A percentile compares a stretch with the other conserved stretches of the same genome.
Conservation (phyloP, 2,797 vertebrate species). For the Chlorospingus flavigularis region DNA sequence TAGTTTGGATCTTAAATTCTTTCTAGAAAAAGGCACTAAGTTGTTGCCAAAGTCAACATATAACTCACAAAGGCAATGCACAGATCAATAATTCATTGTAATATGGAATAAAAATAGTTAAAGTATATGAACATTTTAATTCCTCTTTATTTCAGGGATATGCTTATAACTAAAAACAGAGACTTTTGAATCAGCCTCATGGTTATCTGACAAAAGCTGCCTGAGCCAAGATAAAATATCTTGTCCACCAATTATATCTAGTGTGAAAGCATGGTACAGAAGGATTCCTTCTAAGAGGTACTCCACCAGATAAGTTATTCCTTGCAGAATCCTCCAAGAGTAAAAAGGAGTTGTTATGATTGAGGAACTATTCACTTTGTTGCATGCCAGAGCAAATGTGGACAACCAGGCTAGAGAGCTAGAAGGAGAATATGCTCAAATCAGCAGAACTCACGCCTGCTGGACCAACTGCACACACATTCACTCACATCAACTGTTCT, state of each 20-base stretch:
- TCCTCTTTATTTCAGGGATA: background rate
- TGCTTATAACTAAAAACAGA: background rate
- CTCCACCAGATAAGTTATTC: background rate
- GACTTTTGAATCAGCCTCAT: background rate
- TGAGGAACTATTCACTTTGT: background rate
- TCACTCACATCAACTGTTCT: background rate
- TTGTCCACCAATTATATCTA: background rate
- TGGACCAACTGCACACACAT: background rate
- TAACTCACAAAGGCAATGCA: background rate
- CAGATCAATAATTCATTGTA: background rate
- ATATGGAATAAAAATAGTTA: background rate
- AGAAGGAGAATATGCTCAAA: background rate
- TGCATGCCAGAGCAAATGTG: background rate
- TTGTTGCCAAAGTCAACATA: background rate
- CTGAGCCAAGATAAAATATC: background rate
- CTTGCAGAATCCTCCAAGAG: background rate
- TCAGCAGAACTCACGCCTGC: background rate
- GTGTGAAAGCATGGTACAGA: background rate
- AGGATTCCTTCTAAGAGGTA: background rate
- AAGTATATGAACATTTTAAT: background rate
- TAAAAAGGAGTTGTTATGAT: background rate
- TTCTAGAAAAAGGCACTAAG: background rate
- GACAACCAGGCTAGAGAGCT: background rate
- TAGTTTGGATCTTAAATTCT: background rate
- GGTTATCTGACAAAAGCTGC: background rate